phyloP scores from a whole-genome alignment of 2,797 vertebrate genomes.

The Bradypodion pumilum region DNA sequence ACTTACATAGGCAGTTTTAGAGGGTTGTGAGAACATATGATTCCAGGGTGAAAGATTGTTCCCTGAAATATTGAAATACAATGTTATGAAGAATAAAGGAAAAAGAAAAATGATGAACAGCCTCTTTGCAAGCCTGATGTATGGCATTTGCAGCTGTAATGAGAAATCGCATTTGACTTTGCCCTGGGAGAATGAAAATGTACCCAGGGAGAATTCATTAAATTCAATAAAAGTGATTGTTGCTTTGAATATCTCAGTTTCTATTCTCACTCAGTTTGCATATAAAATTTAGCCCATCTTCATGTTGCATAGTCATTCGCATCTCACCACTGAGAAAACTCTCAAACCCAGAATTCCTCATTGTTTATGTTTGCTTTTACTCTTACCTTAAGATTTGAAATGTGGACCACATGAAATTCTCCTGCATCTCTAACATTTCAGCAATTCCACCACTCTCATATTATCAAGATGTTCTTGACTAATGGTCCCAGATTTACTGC shows the following conservation, averaged over 20 bases:
- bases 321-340: not conserved
- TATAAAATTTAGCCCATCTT: not conserved
- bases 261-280: not conserved
- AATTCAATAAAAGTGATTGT: slow-evolving; percentile 35
- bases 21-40: not conserved
- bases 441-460: not conserved
- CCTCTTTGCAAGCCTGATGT: slow-evolving; percentile 13
- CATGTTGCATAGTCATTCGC: not conserved
- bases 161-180: slow-evolving; percentile 24
- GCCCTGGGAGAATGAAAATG: slow-evolving; percentile 33
- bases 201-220: slow-evolving; percentile 29
- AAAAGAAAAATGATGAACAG: not conserved
- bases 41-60: not conserved
- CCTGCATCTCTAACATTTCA: not conserved
- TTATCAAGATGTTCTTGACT: not conserved
- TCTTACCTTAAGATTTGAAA: not conserved
- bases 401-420: not conserved
- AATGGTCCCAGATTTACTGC: not conserved
- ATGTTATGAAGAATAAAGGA: slow-evolving; percentile 10
- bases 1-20: not conserved
- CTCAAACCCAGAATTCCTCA: no score
- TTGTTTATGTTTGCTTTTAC: no score
- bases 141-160: not conserved
- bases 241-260: slow-evolving; percentile 21
- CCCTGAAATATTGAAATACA: slow-evolving; percentile 17